These are phyloP conservation scores for Alethe diademata DNA, from an alignment of 2,113 vertebrate species.

Conservation along the genomic window DNA sequence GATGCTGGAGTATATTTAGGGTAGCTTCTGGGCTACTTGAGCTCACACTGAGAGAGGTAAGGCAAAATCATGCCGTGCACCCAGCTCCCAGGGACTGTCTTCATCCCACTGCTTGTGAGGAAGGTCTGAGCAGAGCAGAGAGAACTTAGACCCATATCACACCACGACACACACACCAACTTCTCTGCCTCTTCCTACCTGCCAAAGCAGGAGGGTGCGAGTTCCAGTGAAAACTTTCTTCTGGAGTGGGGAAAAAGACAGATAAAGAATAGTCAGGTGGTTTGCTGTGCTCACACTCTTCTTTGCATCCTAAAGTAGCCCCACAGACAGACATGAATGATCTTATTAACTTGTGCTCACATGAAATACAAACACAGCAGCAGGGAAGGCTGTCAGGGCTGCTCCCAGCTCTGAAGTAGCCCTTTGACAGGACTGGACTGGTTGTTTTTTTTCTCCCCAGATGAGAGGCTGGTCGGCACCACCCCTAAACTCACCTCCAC, in stretches of 20 bases:
- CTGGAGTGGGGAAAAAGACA: neutral
- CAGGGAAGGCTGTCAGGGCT: neutral
- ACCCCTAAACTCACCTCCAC: conserved; percentile 7
- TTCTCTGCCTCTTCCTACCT: neutral
- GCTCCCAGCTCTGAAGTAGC: neutral
- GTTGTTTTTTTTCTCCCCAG: neutral
- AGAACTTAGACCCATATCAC: neutral
- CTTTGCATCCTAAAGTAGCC: neutral
- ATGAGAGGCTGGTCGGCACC: neutral
- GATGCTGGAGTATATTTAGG: neutral
- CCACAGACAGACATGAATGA: neutral
- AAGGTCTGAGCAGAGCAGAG: neutral
- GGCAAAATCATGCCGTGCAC: neutral
- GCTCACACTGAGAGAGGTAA: neutral
- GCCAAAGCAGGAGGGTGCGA: neutral
- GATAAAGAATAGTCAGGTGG: neutral
- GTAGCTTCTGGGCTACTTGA: neutral
- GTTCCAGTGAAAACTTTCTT: neutral
- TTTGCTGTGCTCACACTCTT: neutral
- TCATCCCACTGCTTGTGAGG: neutral
- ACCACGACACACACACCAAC: neutral
- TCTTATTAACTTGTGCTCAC: neutral
- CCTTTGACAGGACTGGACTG: neutral
- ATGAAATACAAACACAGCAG: neutral
- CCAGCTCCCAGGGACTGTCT: neutral